Conservation (phyloP, 2,888 invertebrate species). For the Eueremaeus valkanovi region DNA sequence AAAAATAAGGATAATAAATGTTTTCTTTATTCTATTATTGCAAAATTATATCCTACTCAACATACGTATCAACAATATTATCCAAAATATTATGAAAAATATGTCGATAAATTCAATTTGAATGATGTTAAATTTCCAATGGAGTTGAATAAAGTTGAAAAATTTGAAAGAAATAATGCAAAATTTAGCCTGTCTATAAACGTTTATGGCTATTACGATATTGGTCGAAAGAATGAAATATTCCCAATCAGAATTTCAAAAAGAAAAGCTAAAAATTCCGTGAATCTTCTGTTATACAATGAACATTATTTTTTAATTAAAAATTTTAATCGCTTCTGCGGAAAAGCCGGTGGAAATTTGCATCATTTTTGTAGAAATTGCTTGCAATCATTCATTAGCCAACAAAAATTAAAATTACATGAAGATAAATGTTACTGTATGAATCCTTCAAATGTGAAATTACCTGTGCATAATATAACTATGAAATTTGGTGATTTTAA, state of each 20-base stretch:
- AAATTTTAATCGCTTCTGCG: not conserved
- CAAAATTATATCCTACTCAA: not conserved
- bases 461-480: no score
- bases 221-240: not conserved
- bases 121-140: not conserved
- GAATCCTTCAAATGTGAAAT: no score
- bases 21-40: not conserved
- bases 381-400: not conserved
- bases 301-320: not conserved
- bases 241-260: not conserved
- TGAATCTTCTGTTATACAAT: not conserved
- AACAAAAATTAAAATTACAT: no score
- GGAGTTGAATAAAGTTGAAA: not conserved
- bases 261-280: no score
- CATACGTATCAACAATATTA: not conserved
- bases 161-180: not conserved
- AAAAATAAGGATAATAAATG: not conserved
- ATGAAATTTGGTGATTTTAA: no score
- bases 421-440: no score
- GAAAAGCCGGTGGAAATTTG: not conserved
- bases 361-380: no score
- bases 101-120: no score
- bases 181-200: not conserved
- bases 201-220: not conserved
- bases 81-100: not conserved